Conservation (phyloP, 1,140 invertebrate species). For the Ips typographus region DNA sequence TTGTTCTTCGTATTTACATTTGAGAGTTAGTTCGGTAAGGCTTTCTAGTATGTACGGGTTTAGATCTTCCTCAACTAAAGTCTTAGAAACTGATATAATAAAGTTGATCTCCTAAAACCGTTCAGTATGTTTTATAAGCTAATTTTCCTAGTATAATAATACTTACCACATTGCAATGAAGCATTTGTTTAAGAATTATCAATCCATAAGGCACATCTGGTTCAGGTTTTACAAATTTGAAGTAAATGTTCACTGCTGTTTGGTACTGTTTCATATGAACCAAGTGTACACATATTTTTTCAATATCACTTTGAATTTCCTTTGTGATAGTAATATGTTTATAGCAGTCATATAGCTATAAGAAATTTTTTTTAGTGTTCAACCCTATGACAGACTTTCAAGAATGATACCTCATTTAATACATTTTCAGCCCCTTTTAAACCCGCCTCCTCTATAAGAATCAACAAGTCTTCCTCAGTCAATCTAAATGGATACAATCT, state of each 20-base stretch:
- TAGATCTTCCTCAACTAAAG: constrained; percentile 32
- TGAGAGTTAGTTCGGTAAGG: constrained; percentile 41
- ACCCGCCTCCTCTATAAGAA: constrained; percentile 36
- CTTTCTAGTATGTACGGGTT: constrained; percentile 41
- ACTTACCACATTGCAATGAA: constrained; percentile 39
- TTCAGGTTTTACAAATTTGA: constrained; percentile 32
- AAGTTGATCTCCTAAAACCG: constrained; percentile 38
- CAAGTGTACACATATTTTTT: constrained; percentile 43
- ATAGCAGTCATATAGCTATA: not conserved
- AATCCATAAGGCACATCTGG: constrained; percentile 30
- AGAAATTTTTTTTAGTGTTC: too few species aligned
- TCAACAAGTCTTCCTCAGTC: constrained; percentile 32
- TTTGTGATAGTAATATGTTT: constrained; percentile 13
- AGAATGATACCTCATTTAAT: constrained; percentile 31
- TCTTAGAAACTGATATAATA: constrained; percentile 39
- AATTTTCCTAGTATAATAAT: not conserved
- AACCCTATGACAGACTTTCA: not conserved
- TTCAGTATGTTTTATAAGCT: not conserved
- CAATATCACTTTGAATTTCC: constrained; percentile 33
- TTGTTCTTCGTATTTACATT: constrained; percentile 33
- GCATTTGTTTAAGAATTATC: constrained; percentile 42
- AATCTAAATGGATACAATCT: constrained; percentile 28
- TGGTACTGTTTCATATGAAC: constrained; percentile 39
- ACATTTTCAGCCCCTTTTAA: constrained; percentile 35
- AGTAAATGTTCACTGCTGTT: constrained; percentile 41